phyloP scores from a whole-genome alignment of 2,797 vertebrate species.

The Steatocranus sp. region DNA sequence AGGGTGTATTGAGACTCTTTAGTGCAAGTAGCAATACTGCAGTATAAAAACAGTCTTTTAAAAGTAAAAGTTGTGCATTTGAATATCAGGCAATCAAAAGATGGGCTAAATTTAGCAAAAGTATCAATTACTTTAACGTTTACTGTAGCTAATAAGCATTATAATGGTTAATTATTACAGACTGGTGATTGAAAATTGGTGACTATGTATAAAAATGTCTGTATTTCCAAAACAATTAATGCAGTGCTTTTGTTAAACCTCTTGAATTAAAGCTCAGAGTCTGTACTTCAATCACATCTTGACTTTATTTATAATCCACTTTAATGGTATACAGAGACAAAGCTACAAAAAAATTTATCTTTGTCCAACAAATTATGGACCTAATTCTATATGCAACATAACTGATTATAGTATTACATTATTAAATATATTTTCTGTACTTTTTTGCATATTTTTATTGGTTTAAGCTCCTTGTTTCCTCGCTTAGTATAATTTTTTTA shows the following conservation, averaged over 20 bases:
- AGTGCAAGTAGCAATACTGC: not conserved
- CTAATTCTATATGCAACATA: not conserved
- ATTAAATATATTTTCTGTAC: not conserved
- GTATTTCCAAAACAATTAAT: not conserved
- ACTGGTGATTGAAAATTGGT: not conserved
- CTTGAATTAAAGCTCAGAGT: not conserved
- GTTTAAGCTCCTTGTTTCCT: not conserved
- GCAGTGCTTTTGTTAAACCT: not conserved
- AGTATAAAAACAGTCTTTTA: not conserved
- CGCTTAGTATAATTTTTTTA: not conserved
- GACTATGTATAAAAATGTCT: not conserved
- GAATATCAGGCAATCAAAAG: not conserved
- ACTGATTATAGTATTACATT: not conserved
- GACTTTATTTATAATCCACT: not conserved
- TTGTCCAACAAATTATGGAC: not conserved
- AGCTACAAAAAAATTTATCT: not conserved
- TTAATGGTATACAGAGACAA: not conserved
- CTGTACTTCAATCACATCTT: not conserved
- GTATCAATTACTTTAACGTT: not conserved
- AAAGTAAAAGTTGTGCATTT: not conserved
- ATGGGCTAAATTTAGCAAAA: not conserved
- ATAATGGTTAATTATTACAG: not conserved
- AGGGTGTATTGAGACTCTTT: not conserved
- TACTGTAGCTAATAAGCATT: not conserved
- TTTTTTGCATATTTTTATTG: not conserved